Evolutionary conservation across 2,888 invertebrate genomes (phyloP), one percentile per base, ranked within the genome.

Genomic region (Ecliptopera silaceata): DNA sequence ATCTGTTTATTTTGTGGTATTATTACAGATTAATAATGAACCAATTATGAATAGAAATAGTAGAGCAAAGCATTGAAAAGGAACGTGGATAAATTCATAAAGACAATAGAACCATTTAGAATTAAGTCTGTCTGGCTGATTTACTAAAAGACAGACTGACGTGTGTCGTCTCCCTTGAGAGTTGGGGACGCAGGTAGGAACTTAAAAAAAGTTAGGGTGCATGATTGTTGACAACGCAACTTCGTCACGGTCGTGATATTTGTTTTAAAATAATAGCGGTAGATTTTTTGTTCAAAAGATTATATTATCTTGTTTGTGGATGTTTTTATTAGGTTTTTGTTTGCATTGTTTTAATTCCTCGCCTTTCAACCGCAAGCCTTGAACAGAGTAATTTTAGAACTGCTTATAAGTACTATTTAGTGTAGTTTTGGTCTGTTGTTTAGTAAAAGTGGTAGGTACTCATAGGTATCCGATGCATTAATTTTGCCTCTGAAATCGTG

Each of bases 161-260:
- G 79, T 80, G 77, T 70, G 73, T 71, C 71, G 72, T 72, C 74
- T 69, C 75, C 66, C 72, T 44, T 34, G 73, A n/a, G n/a, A n/a
- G n/a, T n/a, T n/a, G n/a, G n/a, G 68, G 75, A 62, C 58, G 72
- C 84, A 84, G 86, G 83, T 82, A 84, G 70, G 61, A 51, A 69
- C 57, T 63, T n/a, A 82, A 84, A 86, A 86, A 83, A 81, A 71
- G 54, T 66, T 71, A 86, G 86, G 84, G 54, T 66, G 44, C n/a
- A 17, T 86, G 86, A 83, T 80, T 87, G 86, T 88, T 88, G 88
- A 87, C 86, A 84, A 74, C 71, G 68, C 74, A 69, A 74, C 69
- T 78, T 80, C 75, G 82, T 79, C 80, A 83, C 69, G 80, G 74
- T 75, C 69, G 65, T n/a, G 68, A 72, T 58, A 63, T 60, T 56